Evolutionary conservation across 2,797 vertebrate species (phyloP).

Genomic region (Anas bahamensis): DNA sequence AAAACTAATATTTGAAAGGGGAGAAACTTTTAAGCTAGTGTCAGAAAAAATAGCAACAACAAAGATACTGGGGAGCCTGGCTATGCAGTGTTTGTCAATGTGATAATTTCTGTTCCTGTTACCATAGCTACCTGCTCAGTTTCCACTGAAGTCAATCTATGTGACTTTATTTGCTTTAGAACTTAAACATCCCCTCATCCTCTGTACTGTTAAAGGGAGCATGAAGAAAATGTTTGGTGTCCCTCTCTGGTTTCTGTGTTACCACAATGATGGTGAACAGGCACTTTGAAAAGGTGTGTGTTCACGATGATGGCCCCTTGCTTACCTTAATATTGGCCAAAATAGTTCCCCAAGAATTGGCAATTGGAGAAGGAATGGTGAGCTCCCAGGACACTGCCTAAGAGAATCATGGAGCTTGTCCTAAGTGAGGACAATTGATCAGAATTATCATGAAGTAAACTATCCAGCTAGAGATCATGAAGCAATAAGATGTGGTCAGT

Average conservation of each 20-base stretch:
- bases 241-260: neutral
- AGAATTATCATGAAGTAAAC: neutral
- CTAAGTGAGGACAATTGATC: neutral
- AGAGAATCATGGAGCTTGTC: neutral
- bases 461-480: neutral
- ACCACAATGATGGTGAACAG: fast-evolving
- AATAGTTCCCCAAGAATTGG: neutral
- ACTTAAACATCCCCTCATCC: neutral
- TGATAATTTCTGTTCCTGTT: neutral
- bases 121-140: neutral
- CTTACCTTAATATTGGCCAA: neutral
- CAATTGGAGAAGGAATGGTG: neutral
- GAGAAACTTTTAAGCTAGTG: neutral
- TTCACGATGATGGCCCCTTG: neutral
- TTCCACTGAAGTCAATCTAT: neutral
- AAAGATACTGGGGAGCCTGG: neutral
- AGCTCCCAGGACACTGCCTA: neutral
- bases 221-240: neutral
- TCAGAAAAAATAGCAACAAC: neutral
- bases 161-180: neutral
- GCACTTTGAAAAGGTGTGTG: neutral
- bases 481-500: neutral
- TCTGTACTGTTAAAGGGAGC: neutral
- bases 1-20: neutral
- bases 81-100: neutral